Conservation (phyloP, 2,888 invertebrate genomes). For the Tryphoninae sp. region DNA sequence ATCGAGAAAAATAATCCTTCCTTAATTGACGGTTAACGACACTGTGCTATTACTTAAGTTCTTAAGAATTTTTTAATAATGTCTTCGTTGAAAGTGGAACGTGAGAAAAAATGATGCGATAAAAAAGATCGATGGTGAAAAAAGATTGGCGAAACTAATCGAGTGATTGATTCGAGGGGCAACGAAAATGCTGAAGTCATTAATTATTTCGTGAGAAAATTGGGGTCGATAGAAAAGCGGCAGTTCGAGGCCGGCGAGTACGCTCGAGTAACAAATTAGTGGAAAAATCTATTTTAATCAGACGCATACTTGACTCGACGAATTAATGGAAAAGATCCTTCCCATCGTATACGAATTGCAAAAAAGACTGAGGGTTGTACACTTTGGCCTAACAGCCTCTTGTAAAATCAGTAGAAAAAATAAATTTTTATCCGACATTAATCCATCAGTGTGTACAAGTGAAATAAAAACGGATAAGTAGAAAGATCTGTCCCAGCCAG, state of each 20-base stretch:
- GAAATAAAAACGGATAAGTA: no score
- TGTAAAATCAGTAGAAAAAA: conserved; percentile 6
- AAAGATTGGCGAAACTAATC: background rate
- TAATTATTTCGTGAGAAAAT: background rate
- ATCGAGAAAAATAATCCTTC: background rate
- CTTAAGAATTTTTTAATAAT: background rate
- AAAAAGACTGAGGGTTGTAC: background rate
- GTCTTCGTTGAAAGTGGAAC: background rate
- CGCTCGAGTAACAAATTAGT: background rate
- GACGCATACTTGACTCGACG: background rate
- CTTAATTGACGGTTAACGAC: background rate
- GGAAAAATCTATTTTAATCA: conserved; percentile 15
- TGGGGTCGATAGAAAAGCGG: background rate
- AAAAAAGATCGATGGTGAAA: background rate
- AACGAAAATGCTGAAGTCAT: background rate
- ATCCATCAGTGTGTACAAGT: background rate
- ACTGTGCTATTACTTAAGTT: background rate
- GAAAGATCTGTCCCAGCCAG: background rate
- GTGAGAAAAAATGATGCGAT: background rate
- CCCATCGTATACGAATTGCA: background rate
- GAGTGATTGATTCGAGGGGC: background rate
- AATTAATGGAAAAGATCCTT: background rate
- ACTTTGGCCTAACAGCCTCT: no score
- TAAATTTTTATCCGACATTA: background rate
- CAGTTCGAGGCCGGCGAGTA: no score